phyloP scores from a whole-genome alignment of 2,113 vertebrate genomes.

The Notiomystis cincta region DNA sequence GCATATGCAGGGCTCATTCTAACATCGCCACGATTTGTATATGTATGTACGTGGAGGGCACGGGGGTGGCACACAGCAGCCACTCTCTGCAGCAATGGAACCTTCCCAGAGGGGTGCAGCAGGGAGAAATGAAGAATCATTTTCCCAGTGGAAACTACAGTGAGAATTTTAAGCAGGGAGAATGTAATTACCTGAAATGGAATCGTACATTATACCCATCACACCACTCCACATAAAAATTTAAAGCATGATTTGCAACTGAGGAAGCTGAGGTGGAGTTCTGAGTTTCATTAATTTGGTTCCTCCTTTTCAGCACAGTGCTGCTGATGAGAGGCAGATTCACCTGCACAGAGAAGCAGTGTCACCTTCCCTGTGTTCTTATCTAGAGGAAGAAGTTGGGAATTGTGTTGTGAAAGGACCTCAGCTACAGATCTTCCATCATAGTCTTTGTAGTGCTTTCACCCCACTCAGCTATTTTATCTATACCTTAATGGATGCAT shows the following conservation, averaged over 20 bases:
- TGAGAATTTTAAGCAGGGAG: constrained; percentile 56
- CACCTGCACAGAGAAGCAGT: neutral
- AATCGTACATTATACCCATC: constrained; percentile 50
- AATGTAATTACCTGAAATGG: constrained; percentile 62
- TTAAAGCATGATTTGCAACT: constrained; percentile 39
- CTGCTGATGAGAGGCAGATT: neutral
- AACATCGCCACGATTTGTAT: neutral
- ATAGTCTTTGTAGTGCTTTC: neutral
- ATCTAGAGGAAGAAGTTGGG: neutral
- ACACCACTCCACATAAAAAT: constrained; percentile 40
- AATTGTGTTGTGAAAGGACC: neutral
- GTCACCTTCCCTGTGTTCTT: neutral
- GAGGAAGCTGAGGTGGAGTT: constrained; percentile 22
- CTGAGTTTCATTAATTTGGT: constrained; percentile 18
- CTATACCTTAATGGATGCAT: neutral
- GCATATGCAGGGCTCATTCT: neutral
- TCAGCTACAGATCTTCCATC: neutral
- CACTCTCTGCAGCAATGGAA: neutral
- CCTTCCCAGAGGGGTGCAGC: neutral
- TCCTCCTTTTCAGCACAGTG: neutral
- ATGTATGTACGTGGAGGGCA: neutral
- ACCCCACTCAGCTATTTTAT: neutral
- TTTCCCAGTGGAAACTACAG: constrained; percentile 7
- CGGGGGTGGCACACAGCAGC: neutral
- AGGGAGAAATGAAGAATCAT: neutral